phyloP scores from a whole-genome alignment of 2,113 vertebrate species.

The Synchiropus splendidus region DNA sequence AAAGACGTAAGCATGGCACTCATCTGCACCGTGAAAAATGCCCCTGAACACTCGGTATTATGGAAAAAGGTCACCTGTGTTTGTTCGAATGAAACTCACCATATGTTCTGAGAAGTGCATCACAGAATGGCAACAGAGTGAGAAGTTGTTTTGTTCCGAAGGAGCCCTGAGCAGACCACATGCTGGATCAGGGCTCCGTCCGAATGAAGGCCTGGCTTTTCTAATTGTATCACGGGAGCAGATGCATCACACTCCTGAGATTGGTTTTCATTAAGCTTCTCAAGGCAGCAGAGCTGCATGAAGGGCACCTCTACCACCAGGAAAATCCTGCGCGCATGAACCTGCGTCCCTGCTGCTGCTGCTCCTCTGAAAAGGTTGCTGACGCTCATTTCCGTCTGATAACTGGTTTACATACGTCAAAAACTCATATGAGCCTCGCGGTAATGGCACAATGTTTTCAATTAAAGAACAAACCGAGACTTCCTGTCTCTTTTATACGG shows the following conservation, averaged over 20 bases:
- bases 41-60: too few relatives aligned
- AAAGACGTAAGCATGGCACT: too few relatives aligned
- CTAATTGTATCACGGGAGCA: slow-evolving; percentile 22
- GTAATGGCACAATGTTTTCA: slow-evolving; percentile 1
- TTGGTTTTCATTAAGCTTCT: slow-evolving; percentile 18
- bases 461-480: slow-evolving; percentile 22
- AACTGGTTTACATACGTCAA: slow-evolving; percentile 24
- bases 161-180: background rate
- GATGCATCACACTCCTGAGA: slow-evolving; percentile 19
- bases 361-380: slow-evolving; percentile 8
- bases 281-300: slow-evolving; percentile 11
- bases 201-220: slow-evolving; percentile 6
- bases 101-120: background rate
- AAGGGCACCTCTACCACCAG: slow-evolving; percentile 7
- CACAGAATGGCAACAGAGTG: background rate
- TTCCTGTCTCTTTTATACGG: slow-evolving; percentile 13
- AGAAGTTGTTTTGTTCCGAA: background rate
- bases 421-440: slow-evolving; percentile 6
- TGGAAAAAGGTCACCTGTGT: too few relatives aligned
- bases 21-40: too few relatives aligned
- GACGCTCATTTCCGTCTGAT: slow-evolving; percentile 11
- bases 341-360: slow-evolving; percentile 1
- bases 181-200: background rate
- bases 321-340: slow-evolving; percentile 2
- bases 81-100: too few relatives aligned